Evolutionary conservation across 1,140 invertebrate species (phyloP), one percentile per base, ranked within the genome.

Genomic region (Nephila pilipes): DNA sequence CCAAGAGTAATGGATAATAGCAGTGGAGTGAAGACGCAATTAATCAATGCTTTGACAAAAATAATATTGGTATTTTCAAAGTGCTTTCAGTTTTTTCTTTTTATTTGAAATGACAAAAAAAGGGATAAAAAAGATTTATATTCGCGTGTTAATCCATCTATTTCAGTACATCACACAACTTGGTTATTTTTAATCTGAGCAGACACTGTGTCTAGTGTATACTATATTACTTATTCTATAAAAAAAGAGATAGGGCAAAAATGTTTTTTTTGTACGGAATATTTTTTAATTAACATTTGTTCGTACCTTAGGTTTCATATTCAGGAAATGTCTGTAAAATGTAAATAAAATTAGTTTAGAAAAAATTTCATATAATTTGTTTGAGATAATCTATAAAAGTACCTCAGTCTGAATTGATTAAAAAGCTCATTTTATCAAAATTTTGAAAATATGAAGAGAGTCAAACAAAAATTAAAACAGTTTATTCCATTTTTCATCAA

Each of bases 31-130:
- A 79, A 79, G 87, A 54, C 6, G 65, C 54, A 79, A 89, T 89
- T 89, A 89, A 89, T 89, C 87, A 89, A 65, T 14, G 65, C 10
- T 25, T 29, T 36, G 83, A 89, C 65, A 89, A 79, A 79, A 79
- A 79, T 89, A 89, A 89, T 89, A 79, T 89, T 89, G 63, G 65
- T 38, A 79, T 46, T 79, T 89, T 89, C 12, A 75, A 79, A 87
- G 4, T 65, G 36, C 29, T 14, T n/a, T 29, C 1, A 12, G 2
- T 32, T 29, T 36, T 75, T 75, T 75, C 29, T 32, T 75, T 20
- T 36, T 36, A 16, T 32, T 36, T 75, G 29, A 16, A 75, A 32
- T 75, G 69, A 36, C 69, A 75, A 75, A 75, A 75, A 75, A 14
- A 18, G 4, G 29, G 4, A 75, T 32, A 75, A 75, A 32, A 69